Percentiles rank a stretch among this genome's conserved stretches.
Conservation (phyloP, 2,888 invertebrate genomes). For the Pheosia tremula region DNA sequence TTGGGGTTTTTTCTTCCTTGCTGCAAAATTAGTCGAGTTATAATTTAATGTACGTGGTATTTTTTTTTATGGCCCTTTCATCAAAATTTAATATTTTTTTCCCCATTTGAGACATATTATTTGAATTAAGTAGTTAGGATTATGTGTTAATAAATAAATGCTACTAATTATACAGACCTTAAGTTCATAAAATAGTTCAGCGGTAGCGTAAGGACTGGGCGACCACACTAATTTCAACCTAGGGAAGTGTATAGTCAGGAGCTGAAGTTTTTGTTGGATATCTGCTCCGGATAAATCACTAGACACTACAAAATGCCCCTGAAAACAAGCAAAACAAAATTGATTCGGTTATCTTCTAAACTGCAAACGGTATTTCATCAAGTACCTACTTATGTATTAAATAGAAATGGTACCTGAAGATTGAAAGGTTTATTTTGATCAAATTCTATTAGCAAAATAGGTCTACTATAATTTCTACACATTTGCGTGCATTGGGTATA, state of each 20-base stretch:
- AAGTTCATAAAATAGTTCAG: conserved; percentile 97
- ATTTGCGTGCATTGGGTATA: conserved; percentile 98
- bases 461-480: conserved; percentile 94
- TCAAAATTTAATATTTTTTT: no score
- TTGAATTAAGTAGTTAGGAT: no score
- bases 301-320: conserved; percentile 92
- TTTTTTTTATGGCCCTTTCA: background rate
- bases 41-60: background rate
- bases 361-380: no score
- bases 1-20: conserved; percentile 93
- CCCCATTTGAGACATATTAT: no score
- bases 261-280: conserved; percentile 93
- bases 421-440: conserved; percentile 97
- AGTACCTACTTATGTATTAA: no score
- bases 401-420: conserved; percentile 86
- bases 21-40: conserved; percentile 67
- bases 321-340: conserved; percentile 30
- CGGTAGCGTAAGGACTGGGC: conserved; percentile 97
- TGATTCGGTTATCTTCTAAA: no score
- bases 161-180: conserved; percentile 84
- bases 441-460: conserved; percentile 97
- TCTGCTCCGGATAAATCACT: conserved; percentile 90
- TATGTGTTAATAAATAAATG: no score
- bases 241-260: conserved; percentile 98
- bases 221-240: conserved; percentile 97